phyloP scores from a whole-genome alignment of 2,888 invertebrate genomes.

The Tortrix viridana region DNA sequence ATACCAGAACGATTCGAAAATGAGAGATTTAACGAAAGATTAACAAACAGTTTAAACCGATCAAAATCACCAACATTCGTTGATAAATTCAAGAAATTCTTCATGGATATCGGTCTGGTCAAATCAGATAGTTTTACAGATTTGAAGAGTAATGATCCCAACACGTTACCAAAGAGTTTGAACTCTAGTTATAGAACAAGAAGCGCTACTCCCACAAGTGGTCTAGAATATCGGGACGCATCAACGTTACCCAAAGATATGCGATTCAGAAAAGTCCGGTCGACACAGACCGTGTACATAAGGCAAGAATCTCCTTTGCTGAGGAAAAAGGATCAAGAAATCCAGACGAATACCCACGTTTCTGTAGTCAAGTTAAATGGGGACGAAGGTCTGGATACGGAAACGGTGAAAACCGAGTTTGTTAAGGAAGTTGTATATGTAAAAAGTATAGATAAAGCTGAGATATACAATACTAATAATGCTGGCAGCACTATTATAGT shows the following conservation, averaged over 20 bases:
- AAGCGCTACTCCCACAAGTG: conserved; percentile 61
- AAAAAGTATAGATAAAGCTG: conserved; percentile 66
- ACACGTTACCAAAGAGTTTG: conserved; percentile 69
- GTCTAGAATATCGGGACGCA: conserved; percentile 61
- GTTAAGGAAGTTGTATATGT: conserved; percentile 69
- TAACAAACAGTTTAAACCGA: conserved; percentile 70
- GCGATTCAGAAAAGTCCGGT: conserved; percentile 73
- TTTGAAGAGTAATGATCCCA: conserved; percentile 47
- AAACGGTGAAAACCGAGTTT: conserved; percentile 58
- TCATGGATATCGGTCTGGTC: conserved; percentile 72
- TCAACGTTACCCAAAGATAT: conserved; percentile 77
- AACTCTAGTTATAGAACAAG: conserved; percentile 68
- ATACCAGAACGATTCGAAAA: conserved; percentile 75
- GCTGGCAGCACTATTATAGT: conserved; percentile 77
- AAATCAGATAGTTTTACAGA: conserved; percentile 59
- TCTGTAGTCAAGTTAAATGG: conserved; percentile 75
- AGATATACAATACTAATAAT: conserved; percentile 67
- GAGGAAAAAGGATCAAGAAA: conserved; percentile 49
- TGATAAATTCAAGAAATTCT: conserved; percentile 78
- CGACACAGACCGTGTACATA: conserved; percentile 76
- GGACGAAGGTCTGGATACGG: conserved; percentile 62
- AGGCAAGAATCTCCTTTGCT: conserved; percentile 64
- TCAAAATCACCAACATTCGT: conserved; percentile 77
- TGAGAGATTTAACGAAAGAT: conserved; percentile 62
- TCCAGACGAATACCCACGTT: conserved; percentile 66